Base-by-base conservation (phyloP, 2,888 invertebrate genomes). In the Aproaerema taeniolella region DNA sequence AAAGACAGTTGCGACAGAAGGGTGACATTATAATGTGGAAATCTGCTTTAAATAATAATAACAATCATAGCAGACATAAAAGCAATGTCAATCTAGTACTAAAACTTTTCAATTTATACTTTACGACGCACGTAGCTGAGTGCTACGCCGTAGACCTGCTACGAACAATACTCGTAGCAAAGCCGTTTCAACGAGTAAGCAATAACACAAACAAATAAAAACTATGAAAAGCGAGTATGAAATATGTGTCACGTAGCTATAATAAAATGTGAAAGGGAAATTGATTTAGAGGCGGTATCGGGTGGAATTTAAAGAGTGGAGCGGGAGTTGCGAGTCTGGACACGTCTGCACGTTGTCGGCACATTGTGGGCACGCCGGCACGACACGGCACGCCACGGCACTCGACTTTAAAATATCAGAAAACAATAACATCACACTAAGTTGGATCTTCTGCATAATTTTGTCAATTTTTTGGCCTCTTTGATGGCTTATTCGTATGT, bases 361-460 rank as follows among this genome's bases (percentile, higher is more conserved):
- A n/a, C n/a, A n/a, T n/a, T n/a, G n/a, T n/a, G n/a, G 32, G 26
- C 33, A 31, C 30, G 30, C 14, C 3, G 8, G 33, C 30, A 39
- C n/a, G n/a, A n/a, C n/a, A n/a, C n/a, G n/a, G n/a, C n/a, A n/a
- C n/a, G 39, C 41, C 29, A 43, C 39, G 41, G 43, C 43, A 41
- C 41, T 43, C 12, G 41, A 37, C 39, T 33, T 39, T 48, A 45
- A 48, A 46, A 39, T 15, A 31, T 15, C 38, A 39, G 39, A 31
- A 36, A 37, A 28, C 38, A 14, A 41, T 48, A 32, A 48, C 12
- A 10, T 28, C 11, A 9, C 2, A 13, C 36, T 7, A 7, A 6
- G 20, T n/a, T n/a, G n/a, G n/a, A n/a, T n/a, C n/a, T n/a, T n/a
- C n/a, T n/a, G n/a, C n/a, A n/a, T n/a, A n/a, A n/a, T n/a, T n/a